These are phyloP conservation scores for Malurus alboscapulatus DNA, from an alignment of 2,113 vertebrate species.

Conservation along the genomic window DNA sequence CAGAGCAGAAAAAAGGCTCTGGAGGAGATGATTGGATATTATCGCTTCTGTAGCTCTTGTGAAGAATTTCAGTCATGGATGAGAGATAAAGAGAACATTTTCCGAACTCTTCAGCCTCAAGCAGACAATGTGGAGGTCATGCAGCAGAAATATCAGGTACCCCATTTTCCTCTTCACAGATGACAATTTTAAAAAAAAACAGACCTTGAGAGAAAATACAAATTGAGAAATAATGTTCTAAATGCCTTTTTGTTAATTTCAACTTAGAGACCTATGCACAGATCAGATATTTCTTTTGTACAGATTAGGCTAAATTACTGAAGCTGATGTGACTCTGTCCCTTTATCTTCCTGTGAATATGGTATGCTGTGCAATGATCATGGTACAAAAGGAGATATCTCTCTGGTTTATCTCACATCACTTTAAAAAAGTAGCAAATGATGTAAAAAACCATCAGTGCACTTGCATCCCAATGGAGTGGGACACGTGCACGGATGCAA, in stretches of 20 bases:
- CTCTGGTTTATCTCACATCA: background rate
- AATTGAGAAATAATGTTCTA: background rate
- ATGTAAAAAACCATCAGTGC: background rate
- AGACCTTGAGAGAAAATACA: background rate
- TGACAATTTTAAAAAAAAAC: background rate
- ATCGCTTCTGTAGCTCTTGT: conserved; percentile 81
- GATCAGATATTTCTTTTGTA: background rate
- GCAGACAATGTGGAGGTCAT: conserved; percentile 72
- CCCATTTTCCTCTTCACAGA: background rate
- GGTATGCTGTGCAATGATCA: background rate
- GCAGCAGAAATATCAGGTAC: conserved; percentile 86
- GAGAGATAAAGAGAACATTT: conserved; percentile 81
- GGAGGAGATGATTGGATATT: conserved; percentile 81
- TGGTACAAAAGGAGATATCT: background rate
- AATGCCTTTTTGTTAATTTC: background rate
- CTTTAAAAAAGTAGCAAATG: background rate
- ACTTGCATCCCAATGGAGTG: background rate
- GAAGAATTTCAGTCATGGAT: conserved; percentile 88
- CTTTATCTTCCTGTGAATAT: background rate
- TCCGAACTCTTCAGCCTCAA: conserved; percentile 75
- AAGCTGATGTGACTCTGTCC: background rate
- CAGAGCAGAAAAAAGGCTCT: conserved; percentile 72
- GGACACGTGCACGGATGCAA: accelerated
- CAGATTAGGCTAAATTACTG: background rate
- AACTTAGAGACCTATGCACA: accelerated